Base-by-base conservation (phyloP, 2,888 invertebrate species). In the Synergus itoensis region DNA sequence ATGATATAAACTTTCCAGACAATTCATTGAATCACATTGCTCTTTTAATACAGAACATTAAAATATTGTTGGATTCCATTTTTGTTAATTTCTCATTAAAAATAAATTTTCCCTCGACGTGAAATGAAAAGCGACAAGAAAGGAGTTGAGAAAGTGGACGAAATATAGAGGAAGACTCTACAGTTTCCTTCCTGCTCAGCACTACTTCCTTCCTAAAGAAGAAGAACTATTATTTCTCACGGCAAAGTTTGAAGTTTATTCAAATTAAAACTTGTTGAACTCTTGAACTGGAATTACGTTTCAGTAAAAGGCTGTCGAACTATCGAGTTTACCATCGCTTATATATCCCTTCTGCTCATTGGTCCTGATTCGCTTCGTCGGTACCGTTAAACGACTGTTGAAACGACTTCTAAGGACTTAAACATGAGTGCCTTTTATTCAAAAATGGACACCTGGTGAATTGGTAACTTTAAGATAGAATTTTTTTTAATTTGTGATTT, bases 191-290 rank as follows among this genome's bases (percentile, higher is more conserved):
- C 14, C 67, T 45, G 21, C 43, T 67, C 43, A 67, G 41, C 43
- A 65, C 43, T 45, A 67, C 67, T 67, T 45, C 45, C 45, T 67
- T 67, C 43, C 21, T 43, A 18, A 28, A 62, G 62, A 67, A 67
- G 67, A 43, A 67, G 43, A 43, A 67, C 43, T 67, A 69, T 69
- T 69, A 69, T 28, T 69, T 69, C 45, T 69, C 69, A 48, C 69
- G 21, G 28, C 48, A 69, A 65, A 69, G 69, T 48, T 69, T 69
- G 69, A 69, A 69, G 69, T 69, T 69, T 69, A 69, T 69, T 69
- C 69, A 69, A 69, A 69, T 69, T 69, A 69, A 69, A 69, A 69
- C 69, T 48, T 69, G 69, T 69, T 69, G 45, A 9, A 28, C 21
- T 45, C 69, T 36, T 28, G 69, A 69, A 69, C 45, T 28, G 69